These are phyloP conservation scores for Drosophila parabipectinata DNA, from an alignment of 1,140 invertebrate species.

Conservation along the genomic window DNA sequence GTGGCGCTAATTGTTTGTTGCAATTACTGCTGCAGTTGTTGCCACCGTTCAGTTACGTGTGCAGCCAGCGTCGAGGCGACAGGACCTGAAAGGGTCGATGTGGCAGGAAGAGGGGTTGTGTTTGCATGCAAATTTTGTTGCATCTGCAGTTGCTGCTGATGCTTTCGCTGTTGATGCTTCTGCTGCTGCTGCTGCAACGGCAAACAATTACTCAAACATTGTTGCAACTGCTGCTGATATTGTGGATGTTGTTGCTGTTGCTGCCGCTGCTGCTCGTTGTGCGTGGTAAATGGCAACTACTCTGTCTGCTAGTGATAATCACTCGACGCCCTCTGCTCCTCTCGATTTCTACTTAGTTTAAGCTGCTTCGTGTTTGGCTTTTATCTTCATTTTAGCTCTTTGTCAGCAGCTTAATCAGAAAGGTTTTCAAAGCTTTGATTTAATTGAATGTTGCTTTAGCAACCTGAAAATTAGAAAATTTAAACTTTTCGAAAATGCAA, in stretches of 20 bases:
- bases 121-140: conserved; percentile 76
- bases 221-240: conserved; percentile 56
- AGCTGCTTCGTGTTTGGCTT: conserved; percentile 1
- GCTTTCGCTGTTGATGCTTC: conserved; percentile 21
- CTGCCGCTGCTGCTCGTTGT: conserved; percentile 52
- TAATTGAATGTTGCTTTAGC: conserved; percentile 7
- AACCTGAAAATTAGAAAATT: too few relatives aligned
- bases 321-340: conserved; percentile 51
- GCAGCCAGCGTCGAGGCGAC: conserved; percentile 25
- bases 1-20: conserved; percentile 82
- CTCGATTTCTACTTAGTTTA: conserved; percentile 25
- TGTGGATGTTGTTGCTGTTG: too few relatives aligned
- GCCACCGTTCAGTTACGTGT: conserved; percentile 65
- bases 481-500: too few relatives aligned
- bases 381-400: conserved; percentile 6
- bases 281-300: conserved; percentile 76
- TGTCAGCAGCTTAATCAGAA: conserved; percentile 55
- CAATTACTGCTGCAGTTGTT: conserved; percentile 76
- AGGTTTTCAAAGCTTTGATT: conserved; percentile 18
- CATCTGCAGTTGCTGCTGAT: conserved; percentile 47
- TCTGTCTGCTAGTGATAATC: conserved; percentile 76
- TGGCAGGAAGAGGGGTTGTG: conserved; percentile 10
- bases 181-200: conserved; percentile 53
- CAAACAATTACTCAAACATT: conserved; percentile 82
- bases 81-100: background rate